Evolutionary conservation across 2,797 vertebrate species (phyloP), one percentile per base, ranked within the genome.

Genomic region (Ataeniobius toweri): DNA sequence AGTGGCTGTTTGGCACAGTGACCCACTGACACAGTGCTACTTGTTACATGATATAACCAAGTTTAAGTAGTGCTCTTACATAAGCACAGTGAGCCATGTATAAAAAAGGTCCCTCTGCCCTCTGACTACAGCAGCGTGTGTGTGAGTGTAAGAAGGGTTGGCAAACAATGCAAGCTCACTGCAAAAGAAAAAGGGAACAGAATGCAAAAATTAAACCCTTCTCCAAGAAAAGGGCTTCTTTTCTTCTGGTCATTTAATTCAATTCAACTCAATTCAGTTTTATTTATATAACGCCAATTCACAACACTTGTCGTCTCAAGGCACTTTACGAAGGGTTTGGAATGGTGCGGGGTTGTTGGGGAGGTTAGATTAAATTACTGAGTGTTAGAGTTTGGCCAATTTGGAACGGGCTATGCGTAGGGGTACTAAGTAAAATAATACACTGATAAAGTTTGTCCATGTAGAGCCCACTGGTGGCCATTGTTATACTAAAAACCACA

Each of bases 21-120:
- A 94, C 94, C 94, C 90, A 94, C 91, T 94, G 93, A 94, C 94
- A 94, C 92, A 94, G 76, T 93, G 90, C 89, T 92, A 87, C 90
- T 87, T 88, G 86, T 83, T 88, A 78, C 84, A 86, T 94, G 91
- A 94, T 93, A 90, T 93, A 94, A 93, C 92, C 89, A 90, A 90
- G 89, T 93, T 93, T 93, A 92, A 92, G 92, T 90, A 91, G 90
- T 87, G 80, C 86, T 94, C 91, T 94, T 94, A 94, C 92, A 92
- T 94, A 94, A 94, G 92, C 89, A 89, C 83, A 93, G 89, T 89
- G 90, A 92, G 88, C 89, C 91, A 91, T 89, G 92, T 93, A 92
- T 92, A 89, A 90, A 92, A 51, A 88, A 89, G 89, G 80, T 88
- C 84, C 80, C 85, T 90, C 86, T 92, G 88, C 89, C 89, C 89